Percentiles rank a stretch among this genome's conserved stretches.
Evolutionary conservation across 2,888 invertebrate genomes (phyloP).

Genomic region (Azorinus chamasolen): DNA sequence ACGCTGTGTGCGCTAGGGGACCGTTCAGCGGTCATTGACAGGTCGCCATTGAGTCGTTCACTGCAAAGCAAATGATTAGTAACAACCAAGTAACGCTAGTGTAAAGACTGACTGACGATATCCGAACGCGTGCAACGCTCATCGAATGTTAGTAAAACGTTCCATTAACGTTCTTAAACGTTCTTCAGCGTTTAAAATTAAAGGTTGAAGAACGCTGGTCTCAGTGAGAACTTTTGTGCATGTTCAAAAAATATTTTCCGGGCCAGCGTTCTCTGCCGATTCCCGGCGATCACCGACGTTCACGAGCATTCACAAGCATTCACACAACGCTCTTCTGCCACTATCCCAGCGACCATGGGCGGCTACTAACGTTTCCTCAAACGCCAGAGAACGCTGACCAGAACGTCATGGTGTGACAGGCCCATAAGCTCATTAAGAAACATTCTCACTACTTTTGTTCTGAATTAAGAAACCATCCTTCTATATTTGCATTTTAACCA

Average conservation of each 20-base stretch:
- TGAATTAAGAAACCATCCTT: too few species aligned
- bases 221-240: slow-evolving; percentile 27
- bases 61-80: slow-evolving; percentile 9
- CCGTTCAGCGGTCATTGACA: not conserved
- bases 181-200: slow-evolving; percentile 2
- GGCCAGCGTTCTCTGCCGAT: slow-evolving; percentile 19
- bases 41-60: slow-evolving; percentile 12
- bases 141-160: too few species aligned
- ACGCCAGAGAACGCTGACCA: slow-evolving; percentile 11
- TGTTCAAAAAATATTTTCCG: slow-evolving; percentile 27
- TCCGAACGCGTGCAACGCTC: too few species aligned
- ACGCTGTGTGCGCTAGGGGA: too few species aligned
- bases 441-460: too few species aligned
- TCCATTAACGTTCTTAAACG: too few species aligned
- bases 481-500: too few species aligned
- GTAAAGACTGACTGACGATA: too few species aligned
- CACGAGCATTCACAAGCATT: slow-evolving; percentile 21
- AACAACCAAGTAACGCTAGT: too few species aligned
- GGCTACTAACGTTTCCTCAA: slow-evolving; percentile 36
- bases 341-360: slow-evolving; percentile 33
- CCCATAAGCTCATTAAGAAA: not conserved
- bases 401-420: slow-evolving; percentile 17
- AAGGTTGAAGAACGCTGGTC: too few species aligned
- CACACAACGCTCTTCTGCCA: slow-evolving; percentile 39
- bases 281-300: slow-evolving; percentile 15